Evolutionary conservation across 2,797 vertebrate genomes (phyloP), one percentile per base, ranked within the genome.

Genomic region (Lagothrix lagotricha): DNA sequence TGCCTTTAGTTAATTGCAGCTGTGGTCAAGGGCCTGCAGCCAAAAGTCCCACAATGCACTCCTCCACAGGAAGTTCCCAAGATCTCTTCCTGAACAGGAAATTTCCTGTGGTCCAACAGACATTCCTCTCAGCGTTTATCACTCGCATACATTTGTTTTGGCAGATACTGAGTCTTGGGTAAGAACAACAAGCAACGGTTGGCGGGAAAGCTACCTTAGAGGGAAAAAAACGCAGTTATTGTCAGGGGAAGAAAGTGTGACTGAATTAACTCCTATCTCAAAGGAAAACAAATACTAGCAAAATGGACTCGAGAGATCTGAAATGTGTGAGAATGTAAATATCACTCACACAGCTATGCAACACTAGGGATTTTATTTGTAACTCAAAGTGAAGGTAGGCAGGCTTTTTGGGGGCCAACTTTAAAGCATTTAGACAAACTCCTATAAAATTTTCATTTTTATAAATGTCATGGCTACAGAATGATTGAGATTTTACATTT

Each of bases 51-150:
- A 99, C 98, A 99, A 99, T 98, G 93, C 98, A 98, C 98, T 76
- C 41, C 98, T 98, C 95, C 98, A 98, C 99, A 99, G 99, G 99
- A 99, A 99, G 99, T 98, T 99, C 99, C 99, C 98, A 98, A 99
- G 99, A 99, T 99, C 98, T 90, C 98, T 99, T 99, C 99, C 99
- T 99, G 99, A 98, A 98, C 99, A 99, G 99, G 99, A 99, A 99
- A 99, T 99, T 99, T 99, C 99, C 99, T 99, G 99, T 98, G 98
- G 99, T 99, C 98, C 98, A 99, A 99, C 99, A 98, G 98, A 99
- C 98, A 98, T 98, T 98, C 97, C 98, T 98, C 97, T 95, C 95
- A 79, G 98, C 98, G 97, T 99, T 99, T 99, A 99, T 99, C 99
- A 98, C 98, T 98, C 96, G 41, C 96, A 96, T 97, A 97, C 99